Conservation (phyloP, 2,888 invertebrate genomes). For the Xylota segnis region DNA sequence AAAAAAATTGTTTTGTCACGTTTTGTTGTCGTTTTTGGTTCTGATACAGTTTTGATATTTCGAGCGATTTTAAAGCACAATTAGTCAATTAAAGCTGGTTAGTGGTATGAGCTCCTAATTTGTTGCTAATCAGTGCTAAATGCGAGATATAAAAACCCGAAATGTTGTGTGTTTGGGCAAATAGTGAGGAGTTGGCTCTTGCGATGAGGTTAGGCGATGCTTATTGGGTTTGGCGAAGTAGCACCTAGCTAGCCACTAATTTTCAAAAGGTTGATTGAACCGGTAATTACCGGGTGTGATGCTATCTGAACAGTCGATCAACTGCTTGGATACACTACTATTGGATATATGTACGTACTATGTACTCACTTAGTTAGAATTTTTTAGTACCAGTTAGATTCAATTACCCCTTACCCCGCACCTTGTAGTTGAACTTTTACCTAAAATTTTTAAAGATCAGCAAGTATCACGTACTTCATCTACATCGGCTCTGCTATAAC, state of each 20-base stretch:
- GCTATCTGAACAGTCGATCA: background rate
- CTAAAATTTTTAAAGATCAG: too few relatives aligned
- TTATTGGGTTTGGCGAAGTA: constrained; percentile 2
- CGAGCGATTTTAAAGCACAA: constrained; percentile 21
- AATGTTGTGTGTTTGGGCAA: background rate
- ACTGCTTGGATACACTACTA: too few relatives aligned
- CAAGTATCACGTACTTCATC: too few relatives aligned
- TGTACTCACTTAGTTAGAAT: too few relatives aligned
- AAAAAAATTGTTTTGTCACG: constrained; percentile 6
- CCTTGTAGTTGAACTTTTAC: too few relatives aligned
- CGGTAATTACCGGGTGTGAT: background rate
- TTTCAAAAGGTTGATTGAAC: background rate
- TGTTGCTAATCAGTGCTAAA: constrained; percentile 36
- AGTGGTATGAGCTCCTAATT: constrained; percentile 17
- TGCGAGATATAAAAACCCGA: background rate
- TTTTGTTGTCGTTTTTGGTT: constrained; percentile 10
- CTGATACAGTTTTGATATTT: background rate
- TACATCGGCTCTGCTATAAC: too few relatives aligned
- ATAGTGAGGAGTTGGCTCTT: background rate
- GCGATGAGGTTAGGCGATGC: background rate
- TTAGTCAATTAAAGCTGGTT: constrained; percentile 28
- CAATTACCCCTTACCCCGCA: too few relatives aligned
- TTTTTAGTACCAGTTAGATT: too few relatives aligned
- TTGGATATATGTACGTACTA: too few relatives aligned
- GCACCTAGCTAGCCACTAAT: background rate